A percentile compares a stretch with the other conserved stretches of the same genome.
Evolutionary conservation across 2,888 invertebrate species (phyloP).

Genomic region (Panorpa germanica): DNA sequence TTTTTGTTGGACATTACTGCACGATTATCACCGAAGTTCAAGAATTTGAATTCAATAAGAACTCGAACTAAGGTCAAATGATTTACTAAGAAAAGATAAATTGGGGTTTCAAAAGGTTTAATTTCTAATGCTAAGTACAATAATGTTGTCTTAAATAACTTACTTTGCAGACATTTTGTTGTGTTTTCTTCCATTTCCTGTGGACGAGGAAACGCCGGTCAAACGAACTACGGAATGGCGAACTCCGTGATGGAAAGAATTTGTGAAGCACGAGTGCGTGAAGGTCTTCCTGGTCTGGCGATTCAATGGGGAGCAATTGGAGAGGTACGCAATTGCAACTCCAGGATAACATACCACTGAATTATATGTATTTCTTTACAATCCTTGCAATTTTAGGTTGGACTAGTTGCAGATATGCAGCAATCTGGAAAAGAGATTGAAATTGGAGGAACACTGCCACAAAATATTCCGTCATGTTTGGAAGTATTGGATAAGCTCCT

Average conservation of each 20-base stretch:
- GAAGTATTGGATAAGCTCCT: slow-evolving; percentile 35
- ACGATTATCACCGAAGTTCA: no score
- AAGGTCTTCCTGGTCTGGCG: slow-evolving; percentile 31
- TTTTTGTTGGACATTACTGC: no score
- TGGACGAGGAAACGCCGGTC: slow-evolving; percentile 43
- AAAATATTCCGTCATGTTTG: slow-evolving; percentile 42
- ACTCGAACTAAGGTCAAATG: no score
- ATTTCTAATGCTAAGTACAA: no score
- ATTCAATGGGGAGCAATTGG: slow-evolving; percentile 47
- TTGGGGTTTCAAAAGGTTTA: no score
- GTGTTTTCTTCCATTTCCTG: slow-evolving; percentile 44
- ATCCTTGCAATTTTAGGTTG: no score
- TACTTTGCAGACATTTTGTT: slow-evolving; percentile 41
- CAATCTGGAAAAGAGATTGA: slow-evolving; percentile 23
- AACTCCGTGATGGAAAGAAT: slow-evolving; percentile 41
- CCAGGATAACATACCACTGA: no score
- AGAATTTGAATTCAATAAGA: no score
- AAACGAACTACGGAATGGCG: slow-evolving; percentile 44
- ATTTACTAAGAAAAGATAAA: no score
- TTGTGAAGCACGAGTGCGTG: slow-evolving; percentile 27
- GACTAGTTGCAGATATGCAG: slow-evolving; percentile 40
- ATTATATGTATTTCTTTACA: no score
- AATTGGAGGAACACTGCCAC: slow-evolving; percentile 43
- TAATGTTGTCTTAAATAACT: no score
- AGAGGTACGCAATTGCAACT: no score